phyloP scores from a whole-genome alignment of 92 coral and sea anemone genomes.

The Umimayanthus kanabou region DNA sequence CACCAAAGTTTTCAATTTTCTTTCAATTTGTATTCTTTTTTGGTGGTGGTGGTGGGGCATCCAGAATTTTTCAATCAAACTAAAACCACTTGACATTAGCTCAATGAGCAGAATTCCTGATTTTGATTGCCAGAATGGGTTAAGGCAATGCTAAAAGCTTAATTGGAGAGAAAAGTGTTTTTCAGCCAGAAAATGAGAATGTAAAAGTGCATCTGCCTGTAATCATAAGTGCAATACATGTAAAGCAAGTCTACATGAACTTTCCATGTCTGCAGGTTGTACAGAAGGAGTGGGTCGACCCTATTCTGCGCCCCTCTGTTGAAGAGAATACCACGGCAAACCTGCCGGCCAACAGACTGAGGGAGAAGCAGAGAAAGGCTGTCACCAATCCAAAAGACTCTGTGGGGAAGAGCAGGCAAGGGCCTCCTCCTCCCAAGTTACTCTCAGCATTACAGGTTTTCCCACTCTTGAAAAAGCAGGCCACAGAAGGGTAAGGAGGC shows the following conservation, averaged over 20 bases:
- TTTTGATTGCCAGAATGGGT: no score
- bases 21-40: no score
- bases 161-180: no score
- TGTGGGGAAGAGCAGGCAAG: slow-evolving; percentile 28
- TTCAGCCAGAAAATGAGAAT: no score
- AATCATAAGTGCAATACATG: neutral
- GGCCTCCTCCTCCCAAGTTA: slow-evolving; percentile 38
- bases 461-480: slow-evolving; percentile 68
- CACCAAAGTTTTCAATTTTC: no score
- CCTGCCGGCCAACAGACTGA: slow-evolving; percentile 76
- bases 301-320: slow-evolving; percentile 71
- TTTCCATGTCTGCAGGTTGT: slow-evolving; percentile 41
- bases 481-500: slow-evolving; percentile 45
- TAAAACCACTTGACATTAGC: no score
- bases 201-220: no score
- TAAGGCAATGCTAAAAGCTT: no score
- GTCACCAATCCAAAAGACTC: slow-evolving; percentile 31
- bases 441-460: slow-evolving; percentile 76
- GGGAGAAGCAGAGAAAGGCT: slow-evolving; percentile 62
- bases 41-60: no score
- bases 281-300: slow-evolving; percentile 86
- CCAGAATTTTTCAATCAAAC: no score
- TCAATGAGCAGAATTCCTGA: no score
- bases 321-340: slow-evolving; percentile 29
- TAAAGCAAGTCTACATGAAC: neutral